These are phyloP conservation scores for Trachemys scripta DNA, from an alignment of 2,113 vertebrate species.

Conservation along the genomic window DNA sequence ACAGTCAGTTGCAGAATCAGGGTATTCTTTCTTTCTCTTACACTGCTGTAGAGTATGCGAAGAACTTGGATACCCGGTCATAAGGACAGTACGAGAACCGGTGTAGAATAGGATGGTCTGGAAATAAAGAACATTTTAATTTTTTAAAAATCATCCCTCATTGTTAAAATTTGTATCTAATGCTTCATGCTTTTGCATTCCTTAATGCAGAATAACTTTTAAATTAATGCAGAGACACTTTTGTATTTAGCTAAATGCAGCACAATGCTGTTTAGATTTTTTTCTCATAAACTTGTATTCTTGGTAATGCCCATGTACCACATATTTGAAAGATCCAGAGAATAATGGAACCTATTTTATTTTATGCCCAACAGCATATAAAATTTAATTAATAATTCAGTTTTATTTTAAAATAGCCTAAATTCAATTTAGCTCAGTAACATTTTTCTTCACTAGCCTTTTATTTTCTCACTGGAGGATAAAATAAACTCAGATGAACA, in stretches of 20 bases:
- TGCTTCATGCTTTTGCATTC: background rate
- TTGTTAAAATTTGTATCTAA: background rate
- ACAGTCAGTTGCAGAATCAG: fast-evolving
- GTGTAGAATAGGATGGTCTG: background rate
- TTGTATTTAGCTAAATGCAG: background rate
- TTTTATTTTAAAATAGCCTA: background rate
- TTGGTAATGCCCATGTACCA: background rate
- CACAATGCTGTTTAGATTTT: background rate
- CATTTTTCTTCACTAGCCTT: background rate
- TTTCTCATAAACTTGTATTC: background rate
- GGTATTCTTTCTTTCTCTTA: background rate
- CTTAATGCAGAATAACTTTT: background rate
- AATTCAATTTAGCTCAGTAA: background rate
- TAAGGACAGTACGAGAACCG: background rate
- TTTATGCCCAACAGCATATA: background rate
- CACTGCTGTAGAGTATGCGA: background rate
- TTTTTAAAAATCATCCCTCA: background rate
- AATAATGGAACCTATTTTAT: background rate
- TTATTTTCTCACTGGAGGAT: background rate
- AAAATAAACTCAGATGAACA: background rate
- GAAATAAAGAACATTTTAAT: background rate
- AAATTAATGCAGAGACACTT: background rate
- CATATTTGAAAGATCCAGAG: background rate
- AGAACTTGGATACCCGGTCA: background rate
- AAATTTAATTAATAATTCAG: background rate